Evolutionary conservation across 2,888 invertebrate genomes (phyloP).

Genomic region (Habrosyne pyritoides): DNA sequence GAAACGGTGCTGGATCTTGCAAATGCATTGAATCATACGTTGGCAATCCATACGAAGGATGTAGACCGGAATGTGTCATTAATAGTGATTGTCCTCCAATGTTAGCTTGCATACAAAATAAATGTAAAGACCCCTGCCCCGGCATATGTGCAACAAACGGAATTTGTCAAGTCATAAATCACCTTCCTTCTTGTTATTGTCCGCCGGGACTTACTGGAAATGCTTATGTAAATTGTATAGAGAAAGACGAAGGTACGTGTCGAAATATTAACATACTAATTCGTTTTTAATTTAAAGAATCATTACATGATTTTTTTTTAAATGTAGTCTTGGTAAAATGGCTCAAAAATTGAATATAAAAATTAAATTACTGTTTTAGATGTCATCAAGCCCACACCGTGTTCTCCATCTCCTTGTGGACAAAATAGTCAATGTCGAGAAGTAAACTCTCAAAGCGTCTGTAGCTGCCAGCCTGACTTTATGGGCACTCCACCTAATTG

Average conservation of each 20-base stretch:
- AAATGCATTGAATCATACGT: slow-evolving; percentile 85
- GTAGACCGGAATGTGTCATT: slow-evolving; percentile 91
- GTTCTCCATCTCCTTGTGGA: slow-evolving; percentile 90
- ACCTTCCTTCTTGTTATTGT: slow-evolving; percentile 89
- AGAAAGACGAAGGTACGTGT: slow-evolving; percentile 65
- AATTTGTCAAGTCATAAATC: slow-evolving; percentile 89
- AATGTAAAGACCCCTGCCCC: slow-evolving; percentile 91
- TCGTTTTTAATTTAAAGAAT: no score
- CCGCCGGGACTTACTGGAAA: slow-evolving; percentile 87
- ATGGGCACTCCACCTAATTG: slow-evolving; percentile 91
- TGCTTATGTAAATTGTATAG: slow-evolving; percentile 86
- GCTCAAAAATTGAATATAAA: slow-evolving; percentile 3
- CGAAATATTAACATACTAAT: no score
- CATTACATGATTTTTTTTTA: no score
- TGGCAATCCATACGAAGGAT: slow-evolving; percentile 83
- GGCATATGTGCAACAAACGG: slow-evolving; percentile 89
- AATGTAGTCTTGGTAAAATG: no score
- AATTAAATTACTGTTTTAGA: slow-evolving; percentile 48
- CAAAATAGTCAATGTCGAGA: slow-evolving; percentile 90
- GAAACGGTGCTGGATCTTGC: slow-evolving; percentile 88
- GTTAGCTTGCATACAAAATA: slow-evolving; percentile 89
- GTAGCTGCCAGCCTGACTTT: slow-evolving; percentile 88
- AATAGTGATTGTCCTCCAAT: slow-evolving; percentile 90
- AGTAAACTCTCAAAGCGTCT: slow-evolving; percentile 86
- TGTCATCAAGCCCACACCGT: slow-evolving; percentile 76